Conservation (phyloP, 2,888 invertebrate species). For the Luperina testacea region DNA sequence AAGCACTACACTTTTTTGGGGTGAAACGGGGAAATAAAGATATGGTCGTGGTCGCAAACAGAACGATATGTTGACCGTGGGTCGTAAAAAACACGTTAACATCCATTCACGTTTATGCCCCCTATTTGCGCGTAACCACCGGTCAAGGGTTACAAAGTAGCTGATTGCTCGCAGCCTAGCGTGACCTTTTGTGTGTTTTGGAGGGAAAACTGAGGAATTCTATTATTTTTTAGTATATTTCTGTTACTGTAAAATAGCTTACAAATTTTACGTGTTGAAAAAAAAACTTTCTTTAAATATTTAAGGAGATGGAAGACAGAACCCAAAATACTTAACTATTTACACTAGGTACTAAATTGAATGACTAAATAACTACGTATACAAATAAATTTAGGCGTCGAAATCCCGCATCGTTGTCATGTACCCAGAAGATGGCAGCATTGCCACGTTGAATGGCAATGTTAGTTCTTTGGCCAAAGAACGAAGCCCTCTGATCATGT, state of each 20-base stretch:
- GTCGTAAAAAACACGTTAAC: conserved; percentile 90
- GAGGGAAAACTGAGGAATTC: conserved; percentile 31
- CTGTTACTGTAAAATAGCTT: not conserved
- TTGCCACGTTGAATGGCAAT: too few relatives aligned
- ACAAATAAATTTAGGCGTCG: too few relatives aligned
- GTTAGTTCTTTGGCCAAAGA: too few relatives aligned
- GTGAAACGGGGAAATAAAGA: conserved; percentile 84
- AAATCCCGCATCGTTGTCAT: too few relatives aligned
- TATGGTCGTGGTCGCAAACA: conserved; percentile 87
- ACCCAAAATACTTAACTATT: too few relatives aligned
- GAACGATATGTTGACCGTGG: conserved; percentile 87
- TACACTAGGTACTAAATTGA: too few relatives aligned
- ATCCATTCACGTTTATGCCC: conserved; percentile 89
- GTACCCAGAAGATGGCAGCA: too few relatives aligned
- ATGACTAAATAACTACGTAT: too few relatives aligned
- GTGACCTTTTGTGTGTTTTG: conserved; percentile 73
- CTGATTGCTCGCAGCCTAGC: conserved; percentile 83
- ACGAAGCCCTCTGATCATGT: too few relatives aligned
- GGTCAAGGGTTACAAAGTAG: conserved; percentile 83
- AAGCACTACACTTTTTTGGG: conserved; percentile 78
- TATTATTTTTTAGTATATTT: too few relatives aligned
- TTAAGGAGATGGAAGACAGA: not conserved
- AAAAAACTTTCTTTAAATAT: not conserved
- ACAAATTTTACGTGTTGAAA: not conserved
- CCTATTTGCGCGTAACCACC: conserved; percentile 86